Conservation (phyloP, 2,888 invertebrate species). For the Leucophora obtusa region DNA sequence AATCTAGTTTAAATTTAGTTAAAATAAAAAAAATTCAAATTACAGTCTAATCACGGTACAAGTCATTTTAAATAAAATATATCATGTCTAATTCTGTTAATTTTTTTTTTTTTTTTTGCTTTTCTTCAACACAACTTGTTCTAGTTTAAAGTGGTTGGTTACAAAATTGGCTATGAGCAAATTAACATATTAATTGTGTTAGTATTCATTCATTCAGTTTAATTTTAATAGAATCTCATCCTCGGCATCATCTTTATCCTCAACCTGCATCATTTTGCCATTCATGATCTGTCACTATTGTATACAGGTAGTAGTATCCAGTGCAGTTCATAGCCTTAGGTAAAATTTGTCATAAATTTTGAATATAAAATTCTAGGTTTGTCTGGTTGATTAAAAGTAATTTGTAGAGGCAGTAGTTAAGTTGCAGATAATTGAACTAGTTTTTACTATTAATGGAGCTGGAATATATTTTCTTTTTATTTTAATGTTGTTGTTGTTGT, state of each 20-base stretch:
- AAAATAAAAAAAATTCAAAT: too few relatives aligned
- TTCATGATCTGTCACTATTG: not conserved
- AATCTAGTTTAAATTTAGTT: too few relatives aligned
- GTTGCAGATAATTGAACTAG: slow-evolving; percentile 40
- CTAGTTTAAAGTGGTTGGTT: slow-evolving; percentile 16
- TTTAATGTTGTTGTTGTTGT: slow-evolving; percentile 1
- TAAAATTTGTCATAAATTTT: slow-evolving; percentile 60
- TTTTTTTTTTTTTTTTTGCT: not conserved
- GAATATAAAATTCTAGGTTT: slow-evolving; percentile 37
- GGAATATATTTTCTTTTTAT: slow-evolving; percentile 20
- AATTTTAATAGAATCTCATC: slow-evolving; percentile 16
- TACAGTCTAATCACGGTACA: not conserved
- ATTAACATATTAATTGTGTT: slow-evolving; percentile 64
- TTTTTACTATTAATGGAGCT: slow-evolving; percentile 27
- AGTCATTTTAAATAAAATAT: not conserved
- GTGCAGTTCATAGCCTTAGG: slow-evolving; percentile 51
- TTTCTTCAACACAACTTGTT: slow-evolving; percentile 18
- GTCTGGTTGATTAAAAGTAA: slow-evolving; percentile 58
- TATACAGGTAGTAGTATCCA: slow-evolving; percentile 2
- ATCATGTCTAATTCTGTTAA: not conserved
- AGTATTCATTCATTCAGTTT: slow-evolving; percentile 30
- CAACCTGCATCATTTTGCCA: not conserved
- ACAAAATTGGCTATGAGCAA: slow-evolving; percentile 52
- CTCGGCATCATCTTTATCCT: not conserved
- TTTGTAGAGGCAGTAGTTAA: slow-evolving; percentile 36